Base-by-base conservation (phyloP, 2,113 vertebrate species). In the Cochlearius cochlearius region DNA sequence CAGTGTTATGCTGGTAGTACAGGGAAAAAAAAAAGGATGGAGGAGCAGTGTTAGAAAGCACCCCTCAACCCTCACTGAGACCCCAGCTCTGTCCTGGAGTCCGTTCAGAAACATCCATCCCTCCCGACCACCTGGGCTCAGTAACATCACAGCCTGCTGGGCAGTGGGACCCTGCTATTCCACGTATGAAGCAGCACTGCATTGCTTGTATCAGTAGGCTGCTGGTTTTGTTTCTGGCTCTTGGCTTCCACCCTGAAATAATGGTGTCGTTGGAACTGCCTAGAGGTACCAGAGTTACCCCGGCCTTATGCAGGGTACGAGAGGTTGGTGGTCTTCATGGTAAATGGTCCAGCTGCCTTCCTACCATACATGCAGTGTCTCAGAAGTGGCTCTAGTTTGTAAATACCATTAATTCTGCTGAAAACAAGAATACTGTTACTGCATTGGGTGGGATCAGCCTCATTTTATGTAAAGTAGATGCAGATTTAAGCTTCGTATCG, bases 391-490 rank as follows among this genome's bases (percentile, higher is more conserved):
- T 88, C 67, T 49, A 79, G 12, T 82, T 69, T 62, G 66, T 55
- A 43, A 36, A n/a, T 32, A 30, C 10, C 18, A 50, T 68, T 82
- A 69, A 55, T 86, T 88, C 58, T 93, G 62, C 30, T 79, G 85
- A 45, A 91, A 79, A 79, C 3, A 18, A 75, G 75, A 84, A 63
- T 21, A 8, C 49, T 72, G 32, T 76, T 32, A 8, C 59, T 88
- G 79, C 41, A 17, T 4, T 64, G 72, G 32, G 74, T 83, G 39
- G 53, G 73, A 89, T 29, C 73, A 19, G 73, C 66, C 55, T 86
- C 36, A 30, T 91, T 92, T 96, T 77, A 82, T 77, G 80, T 85
- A 78, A 95, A 93, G 89, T 68, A 93, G 58, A 75, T 90, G 82
- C 3, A 6, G 49, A 85, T 91, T 92, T 92, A 49, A 55, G 84